Percentiles rank a stretch among this genome's conserved stretches.
Conservation (phyloP, 2,888 invertebrate genomes). For the Neoascia interrupta region DNA sequence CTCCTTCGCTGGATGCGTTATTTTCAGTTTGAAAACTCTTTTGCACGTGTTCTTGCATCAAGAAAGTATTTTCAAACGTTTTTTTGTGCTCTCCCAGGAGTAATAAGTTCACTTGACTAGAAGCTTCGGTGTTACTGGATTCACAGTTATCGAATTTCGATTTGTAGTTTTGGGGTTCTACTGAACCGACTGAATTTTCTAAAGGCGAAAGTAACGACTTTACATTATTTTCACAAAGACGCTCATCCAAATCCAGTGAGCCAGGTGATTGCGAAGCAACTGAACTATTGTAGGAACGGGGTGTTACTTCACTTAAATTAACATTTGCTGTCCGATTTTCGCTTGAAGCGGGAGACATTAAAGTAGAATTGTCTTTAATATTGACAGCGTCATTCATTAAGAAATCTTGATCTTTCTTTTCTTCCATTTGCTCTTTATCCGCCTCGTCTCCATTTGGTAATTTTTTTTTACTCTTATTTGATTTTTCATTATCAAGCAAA, state of each 20-base stretch:
- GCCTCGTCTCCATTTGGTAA: not conserved
- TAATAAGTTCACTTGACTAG: conserved; percentile 36
- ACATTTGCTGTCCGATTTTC: not conserved
- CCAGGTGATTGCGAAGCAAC: not conserved
- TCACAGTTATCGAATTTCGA: conserved; percentile 30
- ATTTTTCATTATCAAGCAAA: conserved; percentile 5
- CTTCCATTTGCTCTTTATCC: not conserved
- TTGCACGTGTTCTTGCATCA: conserved; percentile 5
- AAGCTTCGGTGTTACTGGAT: conserved; percentile 21
- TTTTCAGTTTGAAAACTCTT: conserved; percentile 25
- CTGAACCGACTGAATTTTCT: not conserved
- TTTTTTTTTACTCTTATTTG: conserved; percentile 1
- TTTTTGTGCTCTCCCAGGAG: conserved; percentile 6
- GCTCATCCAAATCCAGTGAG: conserved; percentile 14
- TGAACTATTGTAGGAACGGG: too few relatives aligned
- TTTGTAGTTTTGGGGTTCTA: not conserved
- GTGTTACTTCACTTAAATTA: not conserved
- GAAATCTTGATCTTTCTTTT: conserved; percentile 1
- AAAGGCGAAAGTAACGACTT: conserved; percentile 1
- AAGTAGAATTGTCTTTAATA: not conserved
- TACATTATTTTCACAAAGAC: conserved; percentile 1
- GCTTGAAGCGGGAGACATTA: not conserved
- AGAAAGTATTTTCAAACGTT: conserved; percentile 20
- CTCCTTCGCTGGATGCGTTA: conserved; percentile 35
- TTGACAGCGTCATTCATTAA: not conserved